A percentile compares a stretch with the other conserved stretches of the same genome.
Evolutionary conservation across 2,888 invertebrate species (phyloP).

Genomic region (Eupelmus urozonus): DNA sequence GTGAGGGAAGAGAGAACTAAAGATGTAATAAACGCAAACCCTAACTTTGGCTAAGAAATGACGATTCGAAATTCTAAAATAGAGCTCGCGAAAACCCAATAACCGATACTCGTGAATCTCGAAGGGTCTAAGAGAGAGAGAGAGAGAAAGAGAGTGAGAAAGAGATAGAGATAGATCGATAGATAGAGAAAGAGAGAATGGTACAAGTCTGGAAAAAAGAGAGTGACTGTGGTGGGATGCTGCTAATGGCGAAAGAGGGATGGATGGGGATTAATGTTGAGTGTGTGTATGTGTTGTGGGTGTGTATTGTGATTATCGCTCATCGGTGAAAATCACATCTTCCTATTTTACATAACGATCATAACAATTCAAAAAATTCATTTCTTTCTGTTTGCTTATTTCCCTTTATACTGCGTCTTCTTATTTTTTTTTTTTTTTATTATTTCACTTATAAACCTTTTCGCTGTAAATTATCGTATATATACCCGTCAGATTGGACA

Average conservation of each 20-base stretch:
- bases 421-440: conserved; percentile 12
- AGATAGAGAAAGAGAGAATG: not conserved
- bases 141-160: not conserved
- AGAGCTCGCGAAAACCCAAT: not conserved
- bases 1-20: not conserved
- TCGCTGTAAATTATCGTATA: conserved; percentile 22
- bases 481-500: conserved; percentile 36
- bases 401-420: not conserved
- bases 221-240: conserved; percentile 1
- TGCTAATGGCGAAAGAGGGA: conserved; percentile 5
- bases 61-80: conserved; percentile 51
- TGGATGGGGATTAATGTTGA: too few relatives aligned
- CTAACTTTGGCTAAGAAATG: conserved; percentile 74
- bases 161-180: conserved; percentile 4
- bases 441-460: conserved; percentile 9
- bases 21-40: conserved; percentile 59
- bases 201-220: conserved; percentile 10
- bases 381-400: not conserved
- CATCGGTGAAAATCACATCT: conserved; percentile 63
- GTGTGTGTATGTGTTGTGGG: too few relatives aligned
- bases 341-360: conserved; percentile 60
- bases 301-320: conserved; percentile 61
- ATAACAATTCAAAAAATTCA: conserved; percentile 46
- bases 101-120: conserved; percentile 1
- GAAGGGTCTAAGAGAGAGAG: conserved; percentile 12